A percentile compares a stretch with the other conserved stretches of the same genome.
Conservation (phyloP, 2,113 vertebrate species). For the Epinephelus fuscoguttatus region DNA sequence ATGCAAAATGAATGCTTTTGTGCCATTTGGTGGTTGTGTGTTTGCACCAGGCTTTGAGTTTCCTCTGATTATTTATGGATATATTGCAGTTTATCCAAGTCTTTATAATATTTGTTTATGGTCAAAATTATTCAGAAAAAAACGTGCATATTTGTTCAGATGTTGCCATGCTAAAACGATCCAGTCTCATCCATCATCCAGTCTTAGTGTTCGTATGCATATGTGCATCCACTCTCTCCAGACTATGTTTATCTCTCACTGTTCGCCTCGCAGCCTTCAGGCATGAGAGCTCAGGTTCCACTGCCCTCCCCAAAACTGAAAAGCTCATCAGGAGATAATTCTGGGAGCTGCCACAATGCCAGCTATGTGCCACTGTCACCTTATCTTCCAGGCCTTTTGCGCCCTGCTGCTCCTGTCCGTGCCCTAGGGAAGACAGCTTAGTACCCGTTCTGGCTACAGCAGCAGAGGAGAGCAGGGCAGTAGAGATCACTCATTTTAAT, state of each 20-base stretch:
- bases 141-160: background rate
- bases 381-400: constrained; percentile 74
- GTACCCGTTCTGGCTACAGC: constrained; percentile 82
- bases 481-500: constrained; percentile 84
- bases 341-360: constrained; percentile 85
- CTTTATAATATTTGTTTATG: background rate
- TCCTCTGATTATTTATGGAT: background rate
- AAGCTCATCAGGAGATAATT: constrained; percentile 78
- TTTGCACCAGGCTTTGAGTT: background rate
- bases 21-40: background rate
- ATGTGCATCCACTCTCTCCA: background rate
- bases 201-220: constrained; percentile 9
- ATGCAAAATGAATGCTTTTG: background rate
- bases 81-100: background rate
- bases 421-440: constrained; percentile 80
- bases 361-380: constrained; percentile 83
- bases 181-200: no score
- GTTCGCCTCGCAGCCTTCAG: constrained; percentile 45
- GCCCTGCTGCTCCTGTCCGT: constrained; percentile 56
- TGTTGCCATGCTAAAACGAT: background rate
- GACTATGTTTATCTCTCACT: constrained; percentile 50
- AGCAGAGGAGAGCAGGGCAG: constrained; percentile 62
- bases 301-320: constrained; percentile 67
- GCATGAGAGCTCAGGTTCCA: constrained; percentile 72
- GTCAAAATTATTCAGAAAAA: background rate